Base-by-base conservation (phyloP, 2,797 vertebrate genomes). In the Amblyraja radiata region DNA sequence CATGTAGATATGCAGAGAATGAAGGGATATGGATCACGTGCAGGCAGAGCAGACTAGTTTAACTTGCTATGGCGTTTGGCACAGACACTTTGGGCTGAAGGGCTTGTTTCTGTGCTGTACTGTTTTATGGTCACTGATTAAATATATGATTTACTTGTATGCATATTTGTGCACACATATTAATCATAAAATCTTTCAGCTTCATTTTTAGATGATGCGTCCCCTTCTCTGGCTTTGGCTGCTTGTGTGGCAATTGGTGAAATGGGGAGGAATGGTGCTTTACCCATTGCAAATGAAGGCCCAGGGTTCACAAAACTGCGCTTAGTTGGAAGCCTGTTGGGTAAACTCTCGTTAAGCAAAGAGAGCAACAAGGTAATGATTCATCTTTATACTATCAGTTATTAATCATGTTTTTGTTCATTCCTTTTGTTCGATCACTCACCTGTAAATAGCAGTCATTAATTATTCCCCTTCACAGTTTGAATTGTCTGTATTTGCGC, bases 201-300 rank as follows among this genome's bases (percentile, higher is more conserved):
- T 94, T 97, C 97, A 0, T 99, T 99, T 96, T 95, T 99, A 96
- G 97, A 98, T 93, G 98, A 97, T 94, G 96, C 96, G 0, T 98
- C 97, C 93, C 96, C 98, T 0, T 95, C 98, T 86, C 96, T 99
- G 28, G 95, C 97, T 28, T 95, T 99, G 74, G 99, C 98, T 94
- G 98, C 98, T 10, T 98, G 97, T 93, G 98, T 97, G 0, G 98
- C 99, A 93, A 95, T 99, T 77, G 99, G 99, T 39, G 99, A 99
- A 96, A 98, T 99, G n/a, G 98, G 97, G 25, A 97, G 99, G 18
- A 99, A 98, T 0, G 98, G 98, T 0, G 93, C 97, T 36, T 96
- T 99, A 94, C 96, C 98, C 14, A 97, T 99, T 90, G 97, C 97
- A 74, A 95, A 95, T 0, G 98, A 99, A 84, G 99, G 98, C 8